These are phyloP conservation scores for Phoebastria nigripes DNA, from an alignment of 2,797 vertebrate genomes.

Conservation along the genomic window DNA sequence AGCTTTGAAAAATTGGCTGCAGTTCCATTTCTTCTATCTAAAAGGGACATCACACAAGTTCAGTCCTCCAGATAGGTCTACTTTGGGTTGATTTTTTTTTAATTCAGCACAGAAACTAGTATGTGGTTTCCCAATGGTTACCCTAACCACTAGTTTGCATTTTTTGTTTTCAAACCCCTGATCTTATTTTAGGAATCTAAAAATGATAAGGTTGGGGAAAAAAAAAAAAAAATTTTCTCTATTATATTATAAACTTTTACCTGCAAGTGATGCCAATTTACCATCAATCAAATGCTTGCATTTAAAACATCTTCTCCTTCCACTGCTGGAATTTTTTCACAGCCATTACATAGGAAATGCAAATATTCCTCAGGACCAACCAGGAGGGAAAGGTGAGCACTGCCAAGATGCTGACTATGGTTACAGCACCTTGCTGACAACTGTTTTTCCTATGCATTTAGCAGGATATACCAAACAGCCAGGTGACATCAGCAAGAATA, in stretches of 20 bases:
- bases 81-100: neutral
- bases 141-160: neutral
- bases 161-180: neutral
- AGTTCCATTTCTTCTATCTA: neutral
- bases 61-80: neutral
- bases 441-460: neutral
- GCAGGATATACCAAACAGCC: neutral
- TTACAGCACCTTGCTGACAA: neutral
- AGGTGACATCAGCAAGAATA: neutral
- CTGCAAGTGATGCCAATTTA: neutral
- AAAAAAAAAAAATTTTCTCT: neutral
- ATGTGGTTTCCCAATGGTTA: neutral
- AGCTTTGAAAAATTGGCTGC: neutral
- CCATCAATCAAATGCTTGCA: neutral
- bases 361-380: neutral
- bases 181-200: neutral
- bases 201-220: neutral
- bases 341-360: neutral
- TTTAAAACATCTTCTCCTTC: neutral
- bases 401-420: neutral
- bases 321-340: neutral
- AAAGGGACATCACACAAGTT: neutral
- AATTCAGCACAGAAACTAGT: neutral
- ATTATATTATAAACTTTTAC: neutral
- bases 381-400: neutral